A percentile compares a stretch with the other conserved stretches of the same genome.
Evolutionary conservation across 2,797 vertebrate genomes (phyloP).

Genomic region (Urosaurus nigricauda): DNA sequence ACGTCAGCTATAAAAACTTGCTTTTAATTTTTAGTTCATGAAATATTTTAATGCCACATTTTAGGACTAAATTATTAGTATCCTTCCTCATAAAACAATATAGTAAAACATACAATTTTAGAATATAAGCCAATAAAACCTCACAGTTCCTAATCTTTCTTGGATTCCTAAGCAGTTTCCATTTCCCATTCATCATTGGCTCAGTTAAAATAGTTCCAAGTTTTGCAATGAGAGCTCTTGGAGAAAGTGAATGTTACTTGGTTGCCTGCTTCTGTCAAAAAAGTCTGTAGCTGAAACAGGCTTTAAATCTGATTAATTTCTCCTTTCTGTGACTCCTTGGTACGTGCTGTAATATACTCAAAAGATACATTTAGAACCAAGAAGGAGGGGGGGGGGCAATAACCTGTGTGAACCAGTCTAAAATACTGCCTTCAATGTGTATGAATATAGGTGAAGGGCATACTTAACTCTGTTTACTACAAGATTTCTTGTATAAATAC

Average conservation of each 20-base stretch:
- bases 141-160: no score
- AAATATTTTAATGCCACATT: no score
- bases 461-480: neutral
- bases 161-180: neutral
- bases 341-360: neutral
- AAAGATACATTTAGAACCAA: neutral
- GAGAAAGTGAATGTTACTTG: neutral
- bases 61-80: no score
- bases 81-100: no score
- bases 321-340: neutral
- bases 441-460: neutral
- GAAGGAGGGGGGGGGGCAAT: neutral
- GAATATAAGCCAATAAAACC: no score
- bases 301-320: neutral
- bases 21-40: no score
- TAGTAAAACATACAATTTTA: no score
- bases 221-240: neutral
- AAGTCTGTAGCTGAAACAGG: neutral
- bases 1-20: no score
- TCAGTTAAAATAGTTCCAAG: neutral
- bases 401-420: neutral
- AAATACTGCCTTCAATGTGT: neutral
- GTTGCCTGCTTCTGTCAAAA: neutral
- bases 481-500: neutral
- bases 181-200: neutral